Evolutionary conservation across 2,113 vertebrate species (phyloP).

Genomic region (Peromyscus polionotus): DNA sequence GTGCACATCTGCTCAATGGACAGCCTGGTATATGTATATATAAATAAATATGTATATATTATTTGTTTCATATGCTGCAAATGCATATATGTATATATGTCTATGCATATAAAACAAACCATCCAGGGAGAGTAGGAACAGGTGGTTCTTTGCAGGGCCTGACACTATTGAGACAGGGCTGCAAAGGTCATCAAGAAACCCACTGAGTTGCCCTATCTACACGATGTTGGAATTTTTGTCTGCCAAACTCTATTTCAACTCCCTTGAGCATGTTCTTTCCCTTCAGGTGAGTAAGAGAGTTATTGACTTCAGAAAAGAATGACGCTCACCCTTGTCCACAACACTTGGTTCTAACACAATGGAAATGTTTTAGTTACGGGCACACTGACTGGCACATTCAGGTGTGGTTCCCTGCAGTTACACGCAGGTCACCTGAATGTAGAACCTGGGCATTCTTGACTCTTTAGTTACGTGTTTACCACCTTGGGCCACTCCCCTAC

Average conservation of each 20-base stretch:
- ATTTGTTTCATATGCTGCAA: neutral
- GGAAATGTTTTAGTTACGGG: neutral
- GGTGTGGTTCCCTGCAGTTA: neutral
- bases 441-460: neutral
- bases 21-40: neutral
- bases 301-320: neutral
- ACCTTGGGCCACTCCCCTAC: neutral
- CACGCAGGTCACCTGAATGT: neutral
- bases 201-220: accelerated
- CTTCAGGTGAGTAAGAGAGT: neutral
- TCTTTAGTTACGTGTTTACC: slow-evolving; percentile 39
- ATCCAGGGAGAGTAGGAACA: neutral
- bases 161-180: neutral
- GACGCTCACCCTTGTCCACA: neutral
- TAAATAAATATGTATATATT: too few species aligned
- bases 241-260: neutral
- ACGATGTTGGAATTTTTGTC: neutral
- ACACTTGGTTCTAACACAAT: neutral
- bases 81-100: neutral
- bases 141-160: neutral
- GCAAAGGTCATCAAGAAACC: neutral
- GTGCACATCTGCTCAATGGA: neutral
- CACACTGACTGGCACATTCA: neutral
- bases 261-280: neutral
- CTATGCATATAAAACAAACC: neutral